Evolutionary conservation across 2,113 vertebrate species (phyloP).

Genomic region (Quiscalus mexicanus): DNA sequence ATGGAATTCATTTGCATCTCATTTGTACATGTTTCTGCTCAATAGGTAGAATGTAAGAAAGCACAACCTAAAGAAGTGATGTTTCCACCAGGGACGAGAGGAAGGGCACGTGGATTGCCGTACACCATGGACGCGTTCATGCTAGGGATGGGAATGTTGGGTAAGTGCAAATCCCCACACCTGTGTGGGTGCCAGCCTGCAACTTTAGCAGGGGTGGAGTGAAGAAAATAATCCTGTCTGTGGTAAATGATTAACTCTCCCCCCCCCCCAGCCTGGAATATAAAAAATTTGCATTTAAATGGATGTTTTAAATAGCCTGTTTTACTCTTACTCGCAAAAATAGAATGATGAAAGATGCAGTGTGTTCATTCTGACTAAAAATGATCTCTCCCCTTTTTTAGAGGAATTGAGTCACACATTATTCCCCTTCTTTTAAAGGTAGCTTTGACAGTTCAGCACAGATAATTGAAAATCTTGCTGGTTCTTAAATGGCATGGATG

Average conservation of each 20-base stretch:
- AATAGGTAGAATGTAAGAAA: constrained; percentile 99
- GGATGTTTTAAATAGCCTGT: constrained; percentile 82
- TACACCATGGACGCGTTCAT: constrained; percentile 99
- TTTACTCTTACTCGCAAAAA: constrained; percentile 79
- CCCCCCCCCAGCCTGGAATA: constrained; percentile 61
- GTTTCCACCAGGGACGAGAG: constrained; percentile 96
- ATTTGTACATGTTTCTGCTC: constrained; percentile 79
- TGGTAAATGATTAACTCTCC: constrained; percentile 73
- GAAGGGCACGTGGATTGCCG: constrained; percentile 91
- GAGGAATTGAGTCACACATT: constrained; percentile 82
- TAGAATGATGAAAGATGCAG: constrained; percentile 80
- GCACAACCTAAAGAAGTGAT: constrained; percentile 99
- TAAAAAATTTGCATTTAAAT: constrained; percentile 85
- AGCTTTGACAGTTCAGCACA: constrained; percentile 76
- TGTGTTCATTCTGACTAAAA: constrained; percentile 81
- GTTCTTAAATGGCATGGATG: constrained; percentile 72
- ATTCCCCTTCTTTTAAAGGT: constrained; percentile 82
- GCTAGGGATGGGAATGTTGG: constrained; percentile 98
- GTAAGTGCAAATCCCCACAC: constrained; percentile 81
- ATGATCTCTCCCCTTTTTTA: constrained; percentile 78
- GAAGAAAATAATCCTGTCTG: constrained; percentile 67
- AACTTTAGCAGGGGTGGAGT: constrained; percentile 35
- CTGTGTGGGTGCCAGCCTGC: not conserved
- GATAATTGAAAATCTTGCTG: constrained; percentile 82
- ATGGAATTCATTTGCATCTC: constrained; percentile 84